phyloP scores from a whole-genome alignment of 2,888 invertebrate species.

The Trichogramma dendrolimi region DNA sequence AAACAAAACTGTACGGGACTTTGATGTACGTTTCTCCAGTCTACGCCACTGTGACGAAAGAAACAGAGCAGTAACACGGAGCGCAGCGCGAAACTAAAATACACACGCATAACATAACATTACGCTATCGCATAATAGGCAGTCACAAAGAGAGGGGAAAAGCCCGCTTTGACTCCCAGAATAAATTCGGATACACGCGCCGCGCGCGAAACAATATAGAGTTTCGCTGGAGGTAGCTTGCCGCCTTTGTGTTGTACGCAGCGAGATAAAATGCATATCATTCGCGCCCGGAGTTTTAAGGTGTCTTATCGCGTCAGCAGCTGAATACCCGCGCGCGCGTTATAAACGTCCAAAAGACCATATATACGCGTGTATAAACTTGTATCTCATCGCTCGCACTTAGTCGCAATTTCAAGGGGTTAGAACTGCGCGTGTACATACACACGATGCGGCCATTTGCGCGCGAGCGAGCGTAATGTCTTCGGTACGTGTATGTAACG shows the following conservation, averaged over 20 bases:
- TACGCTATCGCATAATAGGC: too few species aligned
- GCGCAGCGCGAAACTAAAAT: neutral
- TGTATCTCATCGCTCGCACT: too few species aligned
- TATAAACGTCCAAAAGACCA: too few species aligned
- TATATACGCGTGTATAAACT: neutral
- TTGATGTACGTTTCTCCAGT: slow-evolving; percentile 17
- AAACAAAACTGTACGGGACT: slow-evolving; percentile 19
- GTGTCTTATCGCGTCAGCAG: slow-evolving; percentile 12
- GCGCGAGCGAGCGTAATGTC: too few species aligned
- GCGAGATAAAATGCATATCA: neutral
- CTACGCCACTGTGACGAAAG: slow-evolving; percentile 22
- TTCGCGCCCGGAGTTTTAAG: neutral
- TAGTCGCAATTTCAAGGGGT: too few species aligned
- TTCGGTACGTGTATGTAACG: too few species aligned
- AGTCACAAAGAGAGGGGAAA: slow-evolving; percentile 15
- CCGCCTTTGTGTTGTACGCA: slow-evolving; percentile 13
- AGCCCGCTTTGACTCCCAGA: slow-evolving; percentile 24
- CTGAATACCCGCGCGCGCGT: neutral
- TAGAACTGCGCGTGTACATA: too few species aligned
- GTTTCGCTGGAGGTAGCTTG: neutral
- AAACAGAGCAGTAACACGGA: slow-evolving; percentile 10
- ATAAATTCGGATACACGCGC: slow-evolving; percentile 8
- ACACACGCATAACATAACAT: neutral
- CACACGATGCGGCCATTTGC: too few species aligned
- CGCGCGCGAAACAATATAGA: slow-evolving; percentile 25